A percentile compares a stretch with the other conserved stretches of the same genome.
Conservation (phyloP, 2,888 invertebrate genomes). For the Caenorhabditis sp. region DNA sequence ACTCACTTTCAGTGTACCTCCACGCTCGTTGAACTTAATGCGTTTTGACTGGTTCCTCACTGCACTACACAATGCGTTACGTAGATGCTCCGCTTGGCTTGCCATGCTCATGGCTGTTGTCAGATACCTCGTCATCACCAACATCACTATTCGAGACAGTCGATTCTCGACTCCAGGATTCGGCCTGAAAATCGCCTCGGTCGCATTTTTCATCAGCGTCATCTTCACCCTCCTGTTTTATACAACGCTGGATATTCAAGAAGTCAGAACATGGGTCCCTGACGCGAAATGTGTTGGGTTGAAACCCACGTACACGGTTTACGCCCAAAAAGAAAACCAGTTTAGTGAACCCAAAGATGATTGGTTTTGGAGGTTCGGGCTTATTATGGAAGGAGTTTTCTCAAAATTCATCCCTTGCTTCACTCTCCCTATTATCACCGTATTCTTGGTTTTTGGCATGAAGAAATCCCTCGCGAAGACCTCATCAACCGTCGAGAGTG, state of each 20-base stretch:
- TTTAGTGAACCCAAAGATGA: not conserved
- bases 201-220: not conserved
- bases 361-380: not conserved
- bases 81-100: slow-evolving; percentile 51
- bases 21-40: slow-evolving; percentile 12
- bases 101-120: slow-evolving; percentile 25
- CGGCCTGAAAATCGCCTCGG: not conserved
- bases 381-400: slow-evolving; percentile 15
- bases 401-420: slow-evolving; percentile 34
- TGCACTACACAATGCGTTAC: slow-evolving; percentile 22
- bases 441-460: slow-evolving; percentile 6
- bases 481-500: not conserved
- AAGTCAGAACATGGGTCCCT: slow-evolving; percentile 7
- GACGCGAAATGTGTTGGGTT: not conserved
- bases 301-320: not conserved
- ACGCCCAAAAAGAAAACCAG: slow-evolving; percentile 1
- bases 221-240: slow-evolving; percentile 4
- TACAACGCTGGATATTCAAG: slow-evolving; percentile 2
- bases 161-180: slow-evolving; percentile 10
- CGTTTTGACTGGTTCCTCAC: slow-evolving; percentile 33
- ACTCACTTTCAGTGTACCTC: slow-evolving; percentile 21
- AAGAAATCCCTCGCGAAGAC: not conserved
- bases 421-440: slow-evolving; percentile 18
- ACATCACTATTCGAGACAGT: slow-evolving; percentile 9
- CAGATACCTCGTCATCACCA: slow-evolving; percentile 28